phyloP scores from a whole-genome alignment of 2,888 invertebrate genomes.

The Epistrophe grossulariae region DNA sequence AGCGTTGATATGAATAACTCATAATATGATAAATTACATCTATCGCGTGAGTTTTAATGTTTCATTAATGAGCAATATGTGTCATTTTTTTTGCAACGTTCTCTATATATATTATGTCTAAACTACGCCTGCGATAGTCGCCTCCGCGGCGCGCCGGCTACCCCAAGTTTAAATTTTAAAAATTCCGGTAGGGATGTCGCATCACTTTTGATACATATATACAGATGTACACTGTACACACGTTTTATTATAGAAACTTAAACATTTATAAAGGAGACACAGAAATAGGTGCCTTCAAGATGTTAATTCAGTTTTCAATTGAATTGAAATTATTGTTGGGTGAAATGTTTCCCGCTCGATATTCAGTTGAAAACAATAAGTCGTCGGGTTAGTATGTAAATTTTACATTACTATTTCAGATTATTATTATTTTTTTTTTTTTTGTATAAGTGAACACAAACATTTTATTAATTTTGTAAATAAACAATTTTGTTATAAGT shows the following conservation, averaged over 20 bases:
- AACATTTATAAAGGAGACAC: constrained; percentile 34
- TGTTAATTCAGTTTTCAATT: constrained; percentile 46
- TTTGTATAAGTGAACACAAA: constrained; percentile 1
- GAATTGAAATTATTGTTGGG: constrained; percentile 64
- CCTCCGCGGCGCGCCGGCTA: background rate
- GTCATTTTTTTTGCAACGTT: constrained; percentile 28
- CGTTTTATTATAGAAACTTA: constrained; percentile 27
- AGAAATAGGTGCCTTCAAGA: constrained; percentile 32
- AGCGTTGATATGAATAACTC: constrained; percentile 28
- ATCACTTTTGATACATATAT: constrained; percentile 47
- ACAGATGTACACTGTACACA: background rate
- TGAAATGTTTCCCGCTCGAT: constrained; percentile 60
- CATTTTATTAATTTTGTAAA: background rate
- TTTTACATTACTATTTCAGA: constrained; percentile 36
- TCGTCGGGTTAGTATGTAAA: constrained; percentile 59
- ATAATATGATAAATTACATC: constrained; percentile 32
- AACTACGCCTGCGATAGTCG: background rate
- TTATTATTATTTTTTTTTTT: background rate
- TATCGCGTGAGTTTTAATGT: constrained; percentile 32
- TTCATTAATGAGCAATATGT: constrained; percentile 53
- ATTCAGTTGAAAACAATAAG: constrained; percentile 70
- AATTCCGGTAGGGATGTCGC: constrained; percentile 54
- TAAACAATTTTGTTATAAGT: background rate
- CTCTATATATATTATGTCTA: background rate
- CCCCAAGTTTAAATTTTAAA: constrained; percentile 1